Evolutionary conservation across 1,140 invertebrate genomes (phyloP).

Genomic region (Bombus pyrosoma): DNA sequence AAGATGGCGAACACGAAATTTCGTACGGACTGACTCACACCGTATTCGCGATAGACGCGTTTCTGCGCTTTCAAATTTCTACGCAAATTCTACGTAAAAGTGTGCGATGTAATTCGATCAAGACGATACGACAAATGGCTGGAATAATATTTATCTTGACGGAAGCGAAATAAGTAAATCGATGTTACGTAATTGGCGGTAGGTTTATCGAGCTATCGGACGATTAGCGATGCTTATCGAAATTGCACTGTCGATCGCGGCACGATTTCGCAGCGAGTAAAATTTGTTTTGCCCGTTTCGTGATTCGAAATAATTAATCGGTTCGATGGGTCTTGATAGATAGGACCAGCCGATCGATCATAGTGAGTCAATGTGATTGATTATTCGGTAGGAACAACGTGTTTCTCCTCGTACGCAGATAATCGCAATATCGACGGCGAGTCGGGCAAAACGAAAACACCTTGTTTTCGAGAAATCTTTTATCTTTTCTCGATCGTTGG

Average conservation of each 20-base stretch:
- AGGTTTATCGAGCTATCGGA: too few species aligned
- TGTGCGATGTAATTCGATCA: too few species aligned
- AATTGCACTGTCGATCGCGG: background rate
- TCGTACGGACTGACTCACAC: too few species aligned
- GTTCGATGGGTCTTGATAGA: rapidly evolving
- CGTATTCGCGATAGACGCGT: too few species aligned
- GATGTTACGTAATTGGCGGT: background rate
- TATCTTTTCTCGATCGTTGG: rapidly evolving
- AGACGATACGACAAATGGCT: too few species aligned
- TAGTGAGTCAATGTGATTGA: rapidly evolving
- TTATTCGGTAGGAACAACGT: too few species aligned
- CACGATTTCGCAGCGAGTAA: background rate
- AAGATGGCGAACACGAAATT: too few species aligned
- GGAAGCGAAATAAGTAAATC: too few species aligned
- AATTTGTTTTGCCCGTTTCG: background rate
- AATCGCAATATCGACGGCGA: background rate
- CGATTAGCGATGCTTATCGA: background rate
- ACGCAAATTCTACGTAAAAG: too few species aligned
- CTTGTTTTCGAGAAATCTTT: background rate
- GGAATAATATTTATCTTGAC: background rate
- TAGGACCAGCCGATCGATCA: background rate
- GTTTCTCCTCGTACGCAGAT: background rate
- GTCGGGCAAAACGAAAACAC: too few species aligned
- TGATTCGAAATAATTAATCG: background rate
- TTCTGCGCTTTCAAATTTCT: too few species aligned